phyloP scores from a whole-genome alignment of 2,888 invertebrate genomes.

The Neoitamus cyanurus region DNA sequence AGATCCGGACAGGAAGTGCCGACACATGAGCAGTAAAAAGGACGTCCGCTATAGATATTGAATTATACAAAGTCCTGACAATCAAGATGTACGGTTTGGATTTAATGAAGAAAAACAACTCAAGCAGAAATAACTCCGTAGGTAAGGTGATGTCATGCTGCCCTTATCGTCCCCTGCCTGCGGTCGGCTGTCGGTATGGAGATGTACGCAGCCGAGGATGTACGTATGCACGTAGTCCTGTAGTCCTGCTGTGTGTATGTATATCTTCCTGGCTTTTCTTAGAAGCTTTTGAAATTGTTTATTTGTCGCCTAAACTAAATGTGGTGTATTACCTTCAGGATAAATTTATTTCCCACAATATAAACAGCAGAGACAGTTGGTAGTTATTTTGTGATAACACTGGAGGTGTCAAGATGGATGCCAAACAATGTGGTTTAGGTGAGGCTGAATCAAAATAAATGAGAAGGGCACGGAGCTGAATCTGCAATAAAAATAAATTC shows the following conservation, averaged over 20 bases:
- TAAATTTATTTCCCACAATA: constrained; percentile 41
- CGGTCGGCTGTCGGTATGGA: neutral
- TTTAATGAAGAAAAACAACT: constrained; percentile 56
- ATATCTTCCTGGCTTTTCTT: constrained; percentile 18
- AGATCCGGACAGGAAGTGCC: constrained; percentile 36
- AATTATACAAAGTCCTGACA: constrained; percentile 51
- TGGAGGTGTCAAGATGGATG: constrained; percentile 32
- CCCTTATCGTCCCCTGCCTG: neutral
- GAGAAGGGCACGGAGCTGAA: neutral
- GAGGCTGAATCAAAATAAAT: constrained; percentile 24
- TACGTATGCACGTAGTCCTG: neutral
- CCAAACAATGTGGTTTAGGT: constrained; percentile 8
- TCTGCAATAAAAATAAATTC: constrained; percentile 22
- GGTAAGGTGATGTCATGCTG: constrained; percentile 53
- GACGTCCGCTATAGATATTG: constrained; percentile 49
- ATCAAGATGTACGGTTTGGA: constrained; percentile 54
- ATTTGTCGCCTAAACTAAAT: constrained; percentile 40
- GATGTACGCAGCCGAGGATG: neutral
- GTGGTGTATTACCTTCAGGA: constrained; percentile 38
- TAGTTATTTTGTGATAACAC: constrained; percentile 35
- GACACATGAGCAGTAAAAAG: constrained; percentile 40
- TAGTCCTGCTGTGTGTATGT: neutral
- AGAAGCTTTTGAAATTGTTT: constrained; percentile 33
- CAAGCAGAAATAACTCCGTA: constrained; percentile 54
- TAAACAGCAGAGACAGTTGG: constrained; percentile 30